Evolutionary conservation across 2,113 vertebrate genomes (phyloP).

Genomic region (Pluvianellus socialis): DNA sequence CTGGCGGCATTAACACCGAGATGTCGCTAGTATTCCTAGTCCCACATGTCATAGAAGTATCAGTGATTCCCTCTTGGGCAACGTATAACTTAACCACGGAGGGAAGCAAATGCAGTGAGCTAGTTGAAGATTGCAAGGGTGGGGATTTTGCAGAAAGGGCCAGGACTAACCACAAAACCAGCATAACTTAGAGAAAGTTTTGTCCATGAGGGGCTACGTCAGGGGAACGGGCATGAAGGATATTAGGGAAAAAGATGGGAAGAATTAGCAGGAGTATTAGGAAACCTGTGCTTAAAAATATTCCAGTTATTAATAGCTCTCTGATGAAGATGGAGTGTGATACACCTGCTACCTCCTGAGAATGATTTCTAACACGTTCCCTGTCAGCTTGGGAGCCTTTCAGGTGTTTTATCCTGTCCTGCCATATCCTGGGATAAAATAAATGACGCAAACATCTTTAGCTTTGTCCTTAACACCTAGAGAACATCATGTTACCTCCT

Average conservation of each 20-base stretch:
- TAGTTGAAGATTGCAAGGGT: neutral
- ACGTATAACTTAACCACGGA: accelerated
- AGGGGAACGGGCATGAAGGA: neutral
- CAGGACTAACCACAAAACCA: neutral
- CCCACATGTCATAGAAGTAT: neutral
- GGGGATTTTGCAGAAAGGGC: neutral
- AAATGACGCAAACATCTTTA: constrained; percentile 12
- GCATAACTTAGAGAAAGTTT: neutral
- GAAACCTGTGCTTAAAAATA: constrained; percentile 12
- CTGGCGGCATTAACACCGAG: neutral
- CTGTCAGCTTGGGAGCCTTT: neutral
- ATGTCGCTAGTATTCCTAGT: neutral
- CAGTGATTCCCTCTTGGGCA: neutral
- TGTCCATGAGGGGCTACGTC: neutral
- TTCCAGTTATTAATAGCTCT: neutral
- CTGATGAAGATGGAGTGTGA: neutral
- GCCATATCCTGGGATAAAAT: neutral
- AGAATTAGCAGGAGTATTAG: neutral
- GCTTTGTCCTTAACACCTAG: constrained; percentile 12
- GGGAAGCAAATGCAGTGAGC: neutral
- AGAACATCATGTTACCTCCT: neutral
- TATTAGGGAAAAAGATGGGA: neutral
- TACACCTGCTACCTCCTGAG: neutral
- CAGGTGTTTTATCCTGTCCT: neutral
- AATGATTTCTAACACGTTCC: neutral